These are phyloP conservation scores for Tineola bisselliella DNA, from an alignment of 2,888 invertebrate species.

Conservation along the genomic window DNA sequence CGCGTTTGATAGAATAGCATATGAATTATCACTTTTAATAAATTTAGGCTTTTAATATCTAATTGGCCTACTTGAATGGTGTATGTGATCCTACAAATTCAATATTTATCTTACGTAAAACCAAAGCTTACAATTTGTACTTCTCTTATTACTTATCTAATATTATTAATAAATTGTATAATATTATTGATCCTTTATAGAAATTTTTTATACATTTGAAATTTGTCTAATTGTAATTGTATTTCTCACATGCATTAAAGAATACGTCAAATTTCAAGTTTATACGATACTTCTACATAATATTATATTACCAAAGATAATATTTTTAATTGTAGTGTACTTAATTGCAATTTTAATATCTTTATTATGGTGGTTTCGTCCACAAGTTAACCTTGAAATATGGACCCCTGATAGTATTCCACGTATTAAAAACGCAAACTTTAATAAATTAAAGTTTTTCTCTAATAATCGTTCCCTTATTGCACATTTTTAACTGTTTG, in stretches of 20 bases:
- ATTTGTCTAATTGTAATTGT: neutral
- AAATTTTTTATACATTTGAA: neutral
- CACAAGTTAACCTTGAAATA: too few relatives aligned
- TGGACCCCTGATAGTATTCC: neutral
- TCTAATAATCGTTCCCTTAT: neutral
- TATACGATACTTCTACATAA: too few relatives aligned
- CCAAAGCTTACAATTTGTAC: slow-evolving; percentile 11
- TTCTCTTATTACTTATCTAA: slow-evolving; percentile 2
- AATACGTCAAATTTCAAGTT: neutral
- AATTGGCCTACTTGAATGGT: slow-evolving; percentile 30
- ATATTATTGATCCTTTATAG: neutral
- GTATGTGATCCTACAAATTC: slow-evolving; percentile 19
- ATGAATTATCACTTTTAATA: too few relatives aligned
- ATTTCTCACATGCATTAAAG: neutral
- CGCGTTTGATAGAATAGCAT: neutral
- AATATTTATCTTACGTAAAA: neutral
- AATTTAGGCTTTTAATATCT: too few relatives aligned
- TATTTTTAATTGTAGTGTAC: neutral
- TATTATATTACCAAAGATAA: neutral
- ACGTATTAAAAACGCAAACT: neutral
- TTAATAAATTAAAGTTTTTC: neutral
- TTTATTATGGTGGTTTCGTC: neutral
- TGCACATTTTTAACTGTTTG: slow-evolving; percentile 51
- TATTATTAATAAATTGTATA: neutral
- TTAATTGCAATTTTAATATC: neutral